Evolutionary conservation across 2,797 vertebrate genomes (phyloP), one percentile per base, ranked within the genome.

Genomic region (Crax fasciolata): DNA sequence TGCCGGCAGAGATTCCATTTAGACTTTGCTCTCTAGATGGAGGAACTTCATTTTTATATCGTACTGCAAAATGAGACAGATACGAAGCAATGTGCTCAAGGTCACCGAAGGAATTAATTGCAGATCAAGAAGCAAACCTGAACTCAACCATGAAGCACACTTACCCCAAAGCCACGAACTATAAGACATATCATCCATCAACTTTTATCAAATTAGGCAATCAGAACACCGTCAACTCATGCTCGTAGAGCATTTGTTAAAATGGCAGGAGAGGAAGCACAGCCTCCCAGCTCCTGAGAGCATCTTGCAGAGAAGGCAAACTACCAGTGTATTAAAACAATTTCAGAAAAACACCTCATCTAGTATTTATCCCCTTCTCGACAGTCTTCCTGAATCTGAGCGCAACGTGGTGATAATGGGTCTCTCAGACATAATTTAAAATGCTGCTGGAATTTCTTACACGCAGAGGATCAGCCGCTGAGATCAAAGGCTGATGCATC

Each of bases 401-500:
- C 0, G 11, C 73, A 88, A 87, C 83, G 71, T 8, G 72, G 93
- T 82, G 85, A 9, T 59, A 94, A 90, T 86, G 77, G 77, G 43
- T 28, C 75, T 73, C 95, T 96, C 24, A 87, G 79, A 84, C 86
- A 62, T 87, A 87, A 95, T 92, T 82, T 72, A 67, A 67, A 51
- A 52, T 32, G 80, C 88, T 89, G 32, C 88, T 89, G 76, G 91
- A 85, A 93, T 71, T 73, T 83, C 93, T 70, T 89, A 78, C 72
- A 55, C 4, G 20, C 44, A 13, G 90, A 85, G 89, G 73, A 96
- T 95, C 44, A 25, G 89, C 87, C 2, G 9, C 46, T 28, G 92
- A 93, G 95, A 96, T 96, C 88, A 96, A 96, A 98, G 96, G 94
- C 96, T 95, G 91, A 97, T 15, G 72, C 89, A 63, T 84, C 71